phyloP scores from a whole-genome alignment of 2,113 vertebrate species.

The Abramis brama region DNA sequence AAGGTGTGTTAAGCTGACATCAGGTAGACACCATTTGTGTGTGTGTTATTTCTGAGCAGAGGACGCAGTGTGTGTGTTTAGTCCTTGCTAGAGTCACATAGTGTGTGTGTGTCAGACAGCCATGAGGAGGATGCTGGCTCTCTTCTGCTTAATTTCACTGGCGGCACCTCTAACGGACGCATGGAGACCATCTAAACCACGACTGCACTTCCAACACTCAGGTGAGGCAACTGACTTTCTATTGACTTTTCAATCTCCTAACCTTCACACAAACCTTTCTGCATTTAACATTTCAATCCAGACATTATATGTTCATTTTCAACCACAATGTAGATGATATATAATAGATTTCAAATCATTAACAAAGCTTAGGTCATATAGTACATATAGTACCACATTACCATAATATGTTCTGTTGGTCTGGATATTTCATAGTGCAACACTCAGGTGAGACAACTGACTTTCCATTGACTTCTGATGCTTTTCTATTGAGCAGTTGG shows the following conservation, averaged over 20 bases:
- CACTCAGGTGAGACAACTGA: neutral
- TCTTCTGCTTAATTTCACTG: conserved; percentile 63
- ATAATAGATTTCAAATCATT: neutral
- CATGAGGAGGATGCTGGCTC: conserved; percentile 66
- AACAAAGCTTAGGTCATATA: neutral
- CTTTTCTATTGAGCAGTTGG: neutral
- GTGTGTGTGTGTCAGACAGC: conserved; percentile 18
- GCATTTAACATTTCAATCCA: neutral
- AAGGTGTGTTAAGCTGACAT: conserved; percentile 36
- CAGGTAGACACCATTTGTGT: conserved; percentile 10
- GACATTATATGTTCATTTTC: neutral
- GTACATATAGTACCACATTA: neutral
- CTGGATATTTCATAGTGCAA: neutral
- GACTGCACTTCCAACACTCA: conserved; percentile 53
- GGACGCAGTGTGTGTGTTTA: conserved; percentile 18
- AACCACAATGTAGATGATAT: neutral
- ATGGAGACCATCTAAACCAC: conserved; percentile 55
- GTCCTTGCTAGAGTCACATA: conserved; percentile 13
- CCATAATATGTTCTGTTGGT: neutral
- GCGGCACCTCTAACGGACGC: conserved; percentile 62
- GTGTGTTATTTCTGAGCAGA: conserved; percentile 5
- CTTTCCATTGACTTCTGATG: neutral
- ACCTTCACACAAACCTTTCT: neutral
- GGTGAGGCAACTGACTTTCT: conserved; percentile 50
- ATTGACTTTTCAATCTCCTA: neutral